Percentiles rank a stretch among this genome's conserved stretches.
Evolutionary conservation across 2,113 vertebrate genomes (phyloP).

Genomic region (Perca flavescens): DNA sequence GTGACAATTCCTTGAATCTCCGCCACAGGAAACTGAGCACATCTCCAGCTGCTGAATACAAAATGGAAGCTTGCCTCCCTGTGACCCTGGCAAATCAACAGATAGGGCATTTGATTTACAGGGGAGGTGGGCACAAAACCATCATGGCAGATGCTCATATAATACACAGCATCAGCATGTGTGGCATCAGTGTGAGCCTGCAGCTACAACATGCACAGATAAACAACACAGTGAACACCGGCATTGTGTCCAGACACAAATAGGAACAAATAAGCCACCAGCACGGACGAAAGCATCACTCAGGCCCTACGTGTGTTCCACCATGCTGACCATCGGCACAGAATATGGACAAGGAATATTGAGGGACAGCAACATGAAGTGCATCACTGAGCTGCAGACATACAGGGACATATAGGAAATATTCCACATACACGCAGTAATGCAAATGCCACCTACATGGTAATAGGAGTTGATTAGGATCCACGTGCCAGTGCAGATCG

Average conservation of each 20-base stretch:
- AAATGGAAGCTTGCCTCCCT: slow-evolving; percentile 11
- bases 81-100: slow-evolving; percentile 38
- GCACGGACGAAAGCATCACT: not conserved
- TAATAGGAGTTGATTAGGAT: too few relatives aligned
- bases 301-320: not conserved
- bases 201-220: slow-evolving; percentile 18
- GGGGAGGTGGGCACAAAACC: not conserved
- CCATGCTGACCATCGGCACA: not conserved
- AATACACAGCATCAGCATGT: slow-evolving; percentile 12
- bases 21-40: slow-evolving; percentile 5
- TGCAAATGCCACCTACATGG: too few relatives aligned
- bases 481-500: too few relatives aligned
- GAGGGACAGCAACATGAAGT: not conserved
- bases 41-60: slow-evolving; percentile 15
- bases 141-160: slow-evolving; percentile 26
- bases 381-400: slow-evolving; percentile 10
- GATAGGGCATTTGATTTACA: slow-evolving; percentile 36
- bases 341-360: not conserved
- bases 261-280: slow-evolving; percentile 9
- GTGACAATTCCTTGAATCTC: slow-evolving; percentile 20
- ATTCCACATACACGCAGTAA: not conserved
- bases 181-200: not conserved
- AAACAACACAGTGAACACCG: not conserved
- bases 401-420: slow-evolving; percentile 1
- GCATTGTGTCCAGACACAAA: slow-evolving; percentile 14